A percentile compares a stretch with the other conserved stretches of the same genome.
phyloP scores from a whole-genome alignment of 2,113 vertebrate genomes.

The Glaucidium brasilianum region DNA sequence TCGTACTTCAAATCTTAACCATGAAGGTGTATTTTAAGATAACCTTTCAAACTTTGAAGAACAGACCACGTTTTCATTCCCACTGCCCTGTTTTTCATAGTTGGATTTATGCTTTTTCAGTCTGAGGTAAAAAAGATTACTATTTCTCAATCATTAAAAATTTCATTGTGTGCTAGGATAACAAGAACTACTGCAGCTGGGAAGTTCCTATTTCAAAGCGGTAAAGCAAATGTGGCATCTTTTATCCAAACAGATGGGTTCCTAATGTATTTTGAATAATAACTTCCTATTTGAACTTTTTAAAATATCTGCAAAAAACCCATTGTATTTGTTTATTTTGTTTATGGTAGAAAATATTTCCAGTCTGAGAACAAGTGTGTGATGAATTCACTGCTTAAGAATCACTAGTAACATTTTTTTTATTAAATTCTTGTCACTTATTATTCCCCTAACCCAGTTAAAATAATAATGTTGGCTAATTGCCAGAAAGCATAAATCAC shows the following conservation, averaged over 20 bases:
- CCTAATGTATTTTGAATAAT: background rate
- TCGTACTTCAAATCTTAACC: background rate
- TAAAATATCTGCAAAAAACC: background rate
- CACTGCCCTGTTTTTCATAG: background rate
- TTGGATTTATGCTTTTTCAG: background rate
- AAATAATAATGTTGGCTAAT: background rate
- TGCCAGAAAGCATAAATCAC: conserved; percentile 3
- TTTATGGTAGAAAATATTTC: background rate
- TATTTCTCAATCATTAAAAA: background rate
- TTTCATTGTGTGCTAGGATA: background rate
- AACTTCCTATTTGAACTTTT: background rate
- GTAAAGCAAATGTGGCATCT: background rate
- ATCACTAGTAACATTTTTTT: background rate
- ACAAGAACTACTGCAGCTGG: background rate
- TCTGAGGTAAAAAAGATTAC: background rate
- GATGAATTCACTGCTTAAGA: background rate
- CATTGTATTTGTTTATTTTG: background rate
- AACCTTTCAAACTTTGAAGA: background rate
- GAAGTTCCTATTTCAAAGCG: background rate
- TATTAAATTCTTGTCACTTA: background rate
- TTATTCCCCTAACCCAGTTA: background rate
- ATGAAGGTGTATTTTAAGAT: background rate
- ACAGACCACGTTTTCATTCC: background rate
- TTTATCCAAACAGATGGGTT: background rate
- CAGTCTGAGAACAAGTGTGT: background rate